phyloP scores from a whole-genome alignment of 1,140 invertebrate genomes.

The Eupristina koningsbergeri region DNA sequence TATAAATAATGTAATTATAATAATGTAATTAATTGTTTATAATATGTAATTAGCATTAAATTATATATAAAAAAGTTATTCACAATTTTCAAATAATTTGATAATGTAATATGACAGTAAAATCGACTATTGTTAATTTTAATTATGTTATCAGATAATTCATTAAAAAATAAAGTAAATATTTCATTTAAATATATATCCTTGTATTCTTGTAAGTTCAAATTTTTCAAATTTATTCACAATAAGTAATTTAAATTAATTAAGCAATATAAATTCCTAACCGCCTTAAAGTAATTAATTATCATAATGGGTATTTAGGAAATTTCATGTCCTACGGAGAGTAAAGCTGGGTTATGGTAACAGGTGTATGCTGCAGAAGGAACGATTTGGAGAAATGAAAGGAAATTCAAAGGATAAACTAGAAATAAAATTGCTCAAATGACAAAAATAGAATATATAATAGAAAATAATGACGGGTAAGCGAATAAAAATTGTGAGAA shows the following conservation, averaged over 20 bases:
- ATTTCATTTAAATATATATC: no score
- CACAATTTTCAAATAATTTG: no score
- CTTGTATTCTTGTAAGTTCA: no score
- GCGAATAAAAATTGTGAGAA: constrained; percentile 34
- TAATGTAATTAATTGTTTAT: no score
- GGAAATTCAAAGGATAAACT: constrained; percentile 21
- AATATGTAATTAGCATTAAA: no score
- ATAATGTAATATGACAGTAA: no score
- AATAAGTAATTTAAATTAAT: constrained; percentile 42
- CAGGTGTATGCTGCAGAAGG: constrained; percentile 28
- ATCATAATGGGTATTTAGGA: constrained; percentile 27
- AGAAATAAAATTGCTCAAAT: constrained; percentile 19
- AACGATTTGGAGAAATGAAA: not conserved
- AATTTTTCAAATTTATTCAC: not conserved
- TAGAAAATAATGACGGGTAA: constrained; percentile 24
- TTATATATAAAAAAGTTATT: no score
- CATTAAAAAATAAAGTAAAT: no score
- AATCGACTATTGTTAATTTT: no score
- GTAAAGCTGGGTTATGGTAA: not conserved
- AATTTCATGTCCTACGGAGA: not conserved
- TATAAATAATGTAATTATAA: no score
- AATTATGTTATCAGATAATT: no score
- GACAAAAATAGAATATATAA: constrained; percentile 43
- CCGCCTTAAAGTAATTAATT: constrained; percentile 41
- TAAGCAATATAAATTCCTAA: constrained; percentile 25